These are phyloP conservation scores for Poeciliopsis occidentalis DNA, from an alignment of 2,113 vertebrate genomes.

Conservation along the genomic window DNA sequence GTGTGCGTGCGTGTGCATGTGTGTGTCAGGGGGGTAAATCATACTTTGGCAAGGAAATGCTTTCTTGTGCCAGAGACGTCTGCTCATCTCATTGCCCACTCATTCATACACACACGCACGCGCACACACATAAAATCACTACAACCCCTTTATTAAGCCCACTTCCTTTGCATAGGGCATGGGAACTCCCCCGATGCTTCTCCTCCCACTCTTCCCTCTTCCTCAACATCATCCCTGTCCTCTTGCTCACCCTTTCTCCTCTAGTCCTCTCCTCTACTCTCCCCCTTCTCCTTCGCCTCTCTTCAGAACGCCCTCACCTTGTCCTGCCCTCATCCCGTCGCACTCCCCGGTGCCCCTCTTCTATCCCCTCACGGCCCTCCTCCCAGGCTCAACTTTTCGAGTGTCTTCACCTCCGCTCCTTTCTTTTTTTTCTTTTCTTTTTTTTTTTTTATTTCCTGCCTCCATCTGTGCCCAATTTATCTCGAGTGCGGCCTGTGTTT, in stretches of 20 bases:
- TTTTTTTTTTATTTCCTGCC: constrained; percentile 75
- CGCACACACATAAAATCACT: constrained; percentile 35
- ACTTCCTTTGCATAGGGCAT: constrained; percentile 84
- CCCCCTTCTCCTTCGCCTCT: constrained; percentile 41
- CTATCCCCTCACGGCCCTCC: constrained; percentile 28
- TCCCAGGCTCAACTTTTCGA: constrained; percentile 23
- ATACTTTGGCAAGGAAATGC: constrained; percentile 65
- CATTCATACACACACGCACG: constrained; percentile 39
- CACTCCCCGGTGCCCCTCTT: constrained; percentile 48
- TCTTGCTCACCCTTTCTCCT: constrained; percentile 64
- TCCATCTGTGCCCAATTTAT: constrained; percentile 98
- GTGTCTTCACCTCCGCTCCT: constrained; percentile 58
- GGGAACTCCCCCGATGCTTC: constrained; percentile 79
- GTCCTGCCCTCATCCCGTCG: constrained; percentile 53
- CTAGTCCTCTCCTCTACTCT: constrained; percentile 14
- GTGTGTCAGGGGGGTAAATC: constrained; percentile 65
- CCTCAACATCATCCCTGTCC: constrained; percentile 57
- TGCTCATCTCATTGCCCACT: constrained; percentile 77
- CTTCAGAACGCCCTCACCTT: constrained; percentile 55
- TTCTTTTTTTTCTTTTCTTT: constrained; percentile 14
- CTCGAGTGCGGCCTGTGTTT: constrained; percentile 83
- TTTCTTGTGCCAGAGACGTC: constrained; percentile 72
- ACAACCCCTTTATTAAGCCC: constrained; percentile 73
- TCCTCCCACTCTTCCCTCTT: constrained; percentile 63
- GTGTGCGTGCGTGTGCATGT: constrained; percentile 33